phyloP scores from a whole-genome alignment of 2,113 vertebrate genomes.

The Phyllopteryx taeniolatus region DNA sequence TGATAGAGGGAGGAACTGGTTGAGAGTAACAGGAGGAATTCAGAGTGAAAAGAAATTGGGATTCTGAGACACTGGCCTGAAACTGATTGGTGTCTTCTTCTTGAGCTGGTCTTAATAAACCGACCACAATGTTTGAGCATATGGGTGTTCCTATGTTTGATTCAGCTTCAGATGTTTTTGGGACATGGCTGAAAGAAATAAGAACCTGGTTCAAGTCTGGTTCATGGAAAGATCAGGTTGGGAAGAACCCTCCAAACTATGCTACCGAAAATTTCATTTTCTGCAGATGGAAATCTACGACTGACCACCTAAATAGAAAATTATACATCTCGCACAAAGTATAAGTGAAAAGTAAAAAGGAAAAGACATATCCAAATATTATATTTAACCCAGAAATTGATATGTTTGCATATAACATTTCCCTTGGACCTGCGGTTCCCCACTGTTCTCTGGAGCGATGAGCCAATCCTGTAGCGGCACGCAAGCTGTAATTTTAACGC shows the following conservation, averaged over 20 bases:
- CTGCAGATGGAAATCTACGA: conserved; percentile 35
- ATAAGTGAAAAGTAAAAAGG: conserved; percentile 36
- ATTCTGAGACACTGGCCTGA: neutral
- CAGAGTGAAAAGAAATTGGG: neutral
- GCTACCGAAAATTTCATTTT: conserved; percentile 30
- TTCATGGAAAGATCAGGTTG: conserved; percentile 21
- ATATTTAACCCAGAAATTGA: conserved; percentile 56
- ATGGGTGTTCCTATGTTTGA: neutral
- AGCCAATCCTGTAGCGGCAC: conserved; percentile 51
- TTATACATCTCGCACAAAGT: conserved; percentile 32
- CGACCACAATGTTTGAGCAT: neutral
- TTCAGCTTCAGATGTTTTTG: neutral
- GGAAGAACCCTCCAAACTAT: conserved; percentile 32
- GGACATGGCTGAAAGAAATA: conserved; percentile 1
- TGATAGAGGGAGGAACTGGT: conserved; percentile 2
- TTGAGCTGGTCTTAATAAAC: neutral
- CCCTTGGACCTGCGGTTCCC: conserved; percentile 49
- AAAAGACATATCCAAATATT: conserved; percentile 48
- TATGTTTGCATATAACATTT: conserved; percentile 57
- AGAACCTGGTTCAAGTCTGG: conserved; percentile 4
- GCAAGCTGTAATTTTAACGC: conserved; percentile 57
- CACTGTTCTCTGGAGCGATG: conserved; percentile 38
- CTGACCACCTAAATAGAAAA: conserved; percentile 47
- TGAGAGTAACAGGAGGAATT: neutral
- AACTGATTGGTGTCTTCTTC: conserved; percentile 1